A percentile compares a stretch with the other conserved stretches of the same genome.
Evolutionary conservation across 2,888 invertebrate genomes (phyloP).

Genomic region (Macroteleia sp.): DNA sequence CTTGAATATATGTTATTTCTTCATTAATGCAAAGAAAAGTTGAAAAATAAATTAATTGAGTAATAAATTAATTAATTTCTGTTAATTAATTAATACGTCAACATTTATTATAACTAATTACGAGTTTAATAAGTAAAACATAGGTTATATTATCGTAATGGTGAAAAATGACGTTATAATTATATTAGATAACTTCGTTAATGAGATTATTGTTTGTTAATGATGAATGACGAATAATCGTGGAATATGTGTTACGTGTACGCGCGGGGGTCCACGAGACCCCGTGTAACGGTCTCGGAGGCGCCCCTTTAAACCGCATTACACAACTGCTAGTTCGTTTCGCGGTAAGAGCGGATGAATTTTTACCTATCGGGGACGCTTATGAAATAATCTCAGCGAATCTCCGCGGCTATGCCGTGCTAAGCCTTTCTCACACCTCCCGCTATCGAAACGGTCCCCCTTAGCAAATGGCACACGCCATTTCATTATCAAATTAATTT

Average conservation of each 20-base stretch:
- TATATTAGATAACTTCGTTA: conserved; percentile 43
- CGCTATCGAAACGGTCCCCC: conserved; percentile 52
- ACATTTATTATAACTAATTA: neutral
- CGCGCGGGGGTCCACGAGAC: conserved; percentile 48
- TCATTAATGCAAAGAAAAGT: too few species aligned
- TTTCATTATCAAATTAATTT: conserved; percentile 60
- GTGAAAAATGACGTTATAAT: conserved; percentile 14
- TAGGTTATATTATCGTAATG: conserved; percentile 1
- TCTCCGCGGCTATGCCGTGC: conserved; percentile 66
- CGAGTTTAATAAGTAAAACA: conserved; percentile 20
- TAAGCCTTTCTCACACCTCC: conserved; percentile 70
- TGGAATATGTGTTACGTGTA: conserved; percentile 57
- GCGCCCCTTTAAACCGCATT: conserved; percentile 65
- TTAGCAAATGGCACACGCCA: conserved; percentile 22
- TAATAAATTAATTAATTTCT: too few species aligned
- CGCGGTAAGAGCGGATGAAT: conserved; percentile 74
- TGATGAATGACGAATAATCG: conserved; percentile 50
- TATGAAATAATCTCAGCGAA: conserved; percentile 79
- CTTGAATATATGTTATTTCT: too few species aligned
- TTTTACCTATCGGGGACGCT: conserved; percentile 81
- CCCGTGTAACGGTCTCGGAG: conserved; percentile 49
- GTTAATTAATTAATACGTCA: neutral
- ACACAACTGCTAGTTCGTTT: conserved; percentile 73
- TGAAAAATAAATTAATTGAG: too few species aligned
- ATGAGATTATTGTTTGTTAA: conserved; percentile 58